Evolutionary conservation across 2,113 vertebrate species (phyloP), one percentile per base, ranked within the genome.

Genomic region (Haemorhous mexicanus): DNA sequence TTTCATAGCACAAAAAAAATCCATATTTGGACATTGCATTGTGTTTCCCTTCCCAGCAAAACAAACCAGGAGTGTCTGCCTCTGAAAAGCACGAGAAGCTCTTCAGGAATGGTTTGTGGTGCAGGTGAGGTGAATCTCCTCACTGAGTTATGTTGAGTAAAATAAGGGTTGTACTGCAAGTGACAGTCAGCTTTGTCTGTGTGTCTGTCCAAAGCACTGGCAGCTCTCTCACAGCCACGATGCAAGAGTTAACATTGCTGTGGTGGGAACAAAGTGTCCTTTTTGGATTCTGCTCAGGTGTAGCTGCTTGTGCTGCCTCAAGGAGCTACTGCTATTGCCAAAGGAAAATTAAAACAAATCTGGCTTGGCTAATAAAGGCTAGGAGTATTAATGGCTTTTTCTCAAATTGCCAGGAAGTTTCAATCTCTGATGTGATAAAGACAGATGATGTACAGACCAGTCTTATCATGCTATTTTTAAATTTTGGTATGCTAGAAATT

Each of bases 331-430:
- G 56, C 95, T 68, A 58, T 95, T 95, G 96, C 97, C 97, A 97
- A 92, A 78, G 67, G 96, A 97, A 97, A 98, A 98, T 97, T 96
- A 95, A 97, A 97, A 97, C 92, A 96, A 94, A 97, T 96, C 97
- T 96, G 95, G 84, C 85, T 86, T 69, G 82, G 92, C 93, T 96
- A 95, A 97, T 94, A 95, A 93, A 88, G 80, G 79, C 87, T 89
- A 83, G 44, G 79, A 95, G 95, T 90, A 91, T 97, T 97, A 97
- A 95, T 97, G 89, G 84, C 78, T 97, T 95, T 96, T 95, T 85
- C 95, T 92, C 81, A 89, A 95, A 80, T 93, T 94, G 95, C 96
- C 95, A 95, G 67, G 91, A 97, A 95, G 85, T 61, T 97, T 96
- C 97, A 61, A 44, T 52, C 92, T 92, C 90, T 87, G 44, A 83